phyloP scores from a whole-genome alignment of 2,888 invertebrate species.

The Minunthozetes semirufus region DNA sequence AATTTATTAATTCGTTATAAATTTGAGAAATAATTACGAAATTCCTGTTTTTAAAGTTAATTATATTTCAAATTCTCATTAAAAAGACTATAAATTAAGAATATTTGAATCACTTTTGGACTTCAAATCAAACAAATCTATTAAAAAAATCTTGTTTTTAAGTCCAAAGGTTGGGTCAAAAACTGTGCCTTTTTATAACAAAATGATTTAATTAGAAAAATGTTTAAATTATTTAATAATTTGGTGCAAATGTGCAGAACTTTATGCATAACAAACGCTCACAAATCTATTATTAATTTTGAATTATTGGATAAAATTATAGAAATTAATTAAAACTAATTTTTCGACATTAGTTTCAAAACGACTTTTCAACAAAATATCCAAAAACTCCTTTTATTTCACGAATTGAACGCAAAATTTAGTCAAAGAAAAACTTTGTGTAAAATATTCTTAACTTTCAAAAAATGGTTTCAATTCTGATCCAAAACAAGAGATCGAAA shows the following conservation, averaged over 20 bases:
- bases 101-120: not conserved
- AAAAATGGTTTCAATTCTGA: too few relatives aligned
- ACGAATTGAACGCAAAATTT: too few relatives aligned
- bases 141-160: not conserved
- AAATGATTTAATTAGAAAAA: constrained; percentile 10
- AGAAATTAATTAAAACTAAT: constrained; percentile 12
- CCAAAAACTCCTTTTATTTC: too few relatives aligned
- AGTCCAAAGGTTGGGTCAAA: constrained; percentile 25
- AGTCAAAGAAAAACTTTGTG: too few relatives aligned
- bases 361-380: too few relatives aligned
- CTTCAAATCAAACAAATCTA: not conserved
- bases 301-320: not conserved
- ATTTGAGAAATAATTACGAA: not conserved
- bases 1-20: not conserved
- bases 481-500: too few relatives aligned
- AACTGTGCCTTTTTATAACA: constrained; percentile 28
- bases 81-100: not conserved
- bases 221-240: constrained; percentile 27
- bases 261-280: constrained; percentile 28
- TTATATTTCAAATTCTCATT: not conserved
- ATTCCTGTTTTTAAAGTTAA: constrained; percentile 13
- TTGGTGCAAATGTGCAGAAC: constrained; percentile 31
- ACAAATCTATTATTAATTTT: constrained; percentile 2
- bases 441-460: too few relatives aligned
- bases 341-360: not conserved